Percentiles rank a stretch among this genome's conserved stretches.
phyloP scores from a whole-genome alignment of 2,113 vertebrate genomes.

The Jacana jacana region DNA sequence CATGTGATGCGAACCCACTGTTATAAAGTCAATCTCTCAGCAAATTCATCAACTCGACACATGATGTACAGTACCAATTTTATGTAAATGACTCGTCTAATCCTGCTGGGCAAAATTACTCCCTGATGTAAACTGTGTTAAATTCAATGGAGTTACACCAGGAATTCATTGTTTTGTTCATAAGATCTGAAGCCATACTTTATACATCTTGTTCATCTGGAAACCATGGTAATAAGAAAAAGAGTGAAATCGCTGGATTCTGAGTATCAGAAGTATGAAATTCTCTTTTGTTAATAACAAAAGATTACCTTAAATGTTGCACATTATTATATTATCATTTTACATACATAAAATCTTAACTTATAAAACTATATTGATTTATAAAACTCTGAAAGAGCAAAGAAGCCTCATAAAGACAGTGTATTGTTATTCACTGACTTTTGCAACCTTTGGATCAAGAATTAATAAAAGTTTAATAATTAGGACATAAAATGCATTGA shows the following conservation, averaged over 20 bases:
- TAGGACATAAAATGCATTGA: neutral
- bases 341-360: neutral
- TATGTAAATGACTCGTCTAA: conserved; percentile 54
- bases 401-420: neutral
- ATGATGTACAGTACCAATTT: conserved; percentile 53
- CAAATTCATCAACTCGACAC: conserved; percentile 43
- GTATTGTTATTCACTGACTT: neutral
- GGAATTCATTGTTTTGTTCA: neutral
- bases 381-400: neutral
- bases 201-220: neutral
- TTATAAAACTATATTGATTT: neutral
- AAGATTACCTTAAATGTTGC: neutral
- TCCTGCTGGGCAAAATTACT: conserved; percentile 51
- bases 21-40: conserved; percentile 55
- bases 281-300: conserved; percentile 19
- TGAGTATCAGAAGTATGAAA: neutral
- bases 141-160: conserved; percentile 25
- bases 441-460: neutral
- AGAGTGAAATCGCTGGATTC: conserved; percentile 20
- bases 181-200: conserved; percentile 16
- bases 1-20: conserved; percentile 11
- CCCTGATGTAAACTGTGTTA: conserved; percentile 34
- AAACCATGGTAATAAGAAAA: conserved; percentile 48
- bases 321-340: neutral
- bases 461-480: neutral